A percentile compares a stretch with the other conserved stretches of the same genome.
phyloP scores from a whole-genome alignment of 2,113 vertebrate species.

The Tricholaema leucomelas region DNA sequence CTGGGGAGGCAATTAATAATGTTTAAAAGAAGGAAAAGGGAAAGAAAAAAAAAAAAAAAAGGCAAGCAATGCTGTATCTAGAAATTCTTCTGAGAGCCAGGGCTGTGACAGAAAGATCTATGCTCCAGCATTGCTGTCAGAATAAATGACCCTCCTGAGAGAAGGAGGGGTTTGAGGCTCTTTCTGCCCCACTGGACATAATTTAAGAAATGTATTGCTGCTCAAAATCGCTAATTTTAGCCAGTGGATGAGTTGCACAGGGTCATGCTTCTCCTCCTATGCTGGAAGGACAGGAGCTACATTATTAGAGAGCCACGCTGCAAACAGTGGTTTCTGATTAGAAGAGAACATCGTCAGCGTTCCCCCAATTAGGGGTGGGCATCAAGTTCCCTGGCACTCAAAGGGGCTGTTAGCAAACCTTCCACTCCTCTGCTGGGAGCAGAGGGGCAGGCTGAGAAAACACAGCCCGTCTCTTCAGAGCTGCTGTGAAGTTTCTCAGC shows the following conservation, averaged over 20 bases:
- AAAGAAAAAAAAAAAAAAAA: neutral
- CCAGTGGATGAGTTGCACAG: slow-evolving; percentile 32
- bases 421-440: neutral
- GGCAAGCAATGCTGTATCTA: slow-evolving; percentile 31
- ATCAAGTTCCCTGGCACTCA: neutral
- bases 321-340: slow-evolving; percentile 43
- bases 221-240: slow-evolving; percentile 53
- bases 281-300: slow-evolving; percentile 3
- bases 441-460: neutral
- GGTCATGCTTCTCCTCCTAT: neutral
- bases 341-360: neutral
- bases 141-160: slow-evolving; percentile 65
- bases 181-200: slow-evolving; percentile 56
- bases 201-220: slow-evolving; percentile 34
- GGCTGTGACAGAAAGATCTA: slow-evolving; percentile 56
- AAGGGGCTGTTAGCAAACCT: neutral
- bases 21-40: slow-evolving; percentile 58
- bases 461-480: neutral
- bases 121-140: slow-evolving; percentile 35
- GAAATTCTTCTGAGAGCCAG: slow-evolving; percentile 55
- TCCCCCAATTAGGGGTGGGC: slow-evolving; percentile 5
- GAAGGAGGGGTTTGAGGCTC: slow-evolving; percentile 35
- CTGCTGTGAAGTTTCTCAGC: neutral
- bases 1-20: slow-evolving; percentile 66
- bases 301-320: slow-evolving; percentile 11